Percentiles rank a stretch among this genome's conserved stretches.
These are phyloP conservation scores for Aphidius ervi DNA, from an alignment of 1,140 invertebrate species.

Conservation along the genomic window DNA sequence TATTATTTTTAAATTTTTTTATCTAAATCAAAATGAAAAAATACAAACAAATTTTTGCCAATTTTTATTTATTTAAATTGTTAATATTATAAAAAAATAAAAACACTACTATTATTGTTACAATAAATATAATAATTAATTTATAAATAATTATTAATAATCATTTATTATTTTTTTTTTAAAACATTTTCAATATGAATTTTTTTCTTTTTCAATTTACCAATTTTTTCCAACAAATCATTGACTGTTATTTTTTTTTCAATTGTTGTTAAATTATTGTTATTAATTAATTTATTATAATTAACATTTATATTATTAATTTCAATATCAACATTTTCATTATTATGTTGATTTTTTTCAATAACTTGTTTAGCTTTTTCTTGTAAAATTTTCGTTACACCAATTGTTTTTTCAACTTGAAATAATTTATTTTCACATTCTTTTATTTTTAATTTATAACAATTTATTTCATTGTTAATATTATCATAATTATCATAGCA, in stretches of 20 bases:
- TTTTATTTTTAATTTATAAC: constrained; percentile 18
- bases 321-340: constrained; percentile 13
- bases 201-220: constrained; percentile 18
- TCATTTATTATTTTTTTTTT: background rate
- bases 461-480: constrained; percentile 18
- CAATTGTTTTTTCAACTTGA: constrained; percentile 22
- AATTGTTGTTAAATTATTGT: constrained; percentile 1
- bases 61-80: too few relatives aligned
- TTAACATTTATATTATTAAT: constrained; percentile 18
- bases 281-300: constrained; percentile 16
- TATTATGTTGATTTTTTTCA: constrained; percentile 8
- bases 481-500: background rate
- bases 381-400: constrained; percentile 20
- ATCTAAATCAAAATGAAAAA: too few relatives aligned
- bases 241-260: background rate
- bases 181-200: constrained; percentile 18
- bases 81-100: too few relatives aligned
- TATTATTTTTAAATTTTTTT: too few relatives aligned
- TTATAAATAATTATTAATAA: background rate
- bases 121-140: constrained; percentile 6
- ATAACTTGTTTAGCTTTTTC: constrained; percentile 19
- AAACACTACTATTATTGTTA: too few relatives aligned
- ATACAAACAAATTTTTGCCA: too few relatives aligned
- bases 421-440: constrained; percentile 19
- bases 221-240: constrained; percentile 12